phyloP scores from a whole-genome alignment of 2,797 vertebrate species.

The Kryptopterus vitreolus region DNA sequence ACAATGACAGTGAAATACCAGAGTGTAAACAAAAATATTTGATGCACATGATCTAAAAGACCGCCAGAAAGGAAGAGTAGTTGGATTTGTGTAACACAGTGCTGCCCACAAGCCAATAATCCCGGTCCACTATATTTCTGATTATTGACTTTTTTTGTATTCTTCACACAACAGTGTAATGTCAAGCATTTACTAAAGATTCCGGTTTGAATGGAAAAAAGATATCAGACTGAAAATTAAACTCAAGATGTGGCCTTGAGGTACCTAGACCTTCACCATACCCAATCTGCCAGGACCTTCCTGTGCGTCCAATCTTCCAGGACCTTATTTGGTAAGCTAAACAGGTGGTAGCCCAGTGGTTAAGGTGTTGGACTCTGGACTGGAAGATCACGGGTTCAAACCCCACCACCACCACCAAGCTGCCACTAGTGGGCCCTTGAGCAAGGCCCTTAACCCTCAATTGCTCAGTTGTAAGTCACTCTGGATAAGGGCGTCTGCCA shows the following conservation, averaged over 20 bases:
- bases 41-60: conserved; percentile 4
- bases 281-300: no score
- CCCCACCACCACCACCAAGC: no score
- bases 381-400: no score
- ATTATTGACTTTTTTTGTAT: conserved; percentile 13
- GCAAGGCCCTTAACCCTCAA: no score
- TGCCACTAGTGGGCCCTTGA: no score
- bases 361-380: no score
- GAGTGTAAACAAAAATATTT: conserved; percentile 76
- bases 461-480: no score
- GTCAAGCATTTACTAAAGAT: neutral
- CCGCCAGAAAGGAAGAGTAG: conserved; percentile 24
- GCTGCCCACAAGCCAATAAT: neutral
- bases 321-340: no score
- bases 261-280: no score
- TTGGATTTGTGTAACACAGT: conserved; percentile 6
- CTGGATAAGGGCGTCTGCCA: no score
- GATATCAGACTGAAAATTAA: neutral
- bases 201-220: neutral
- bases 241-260: neutral
- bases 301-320: no score
- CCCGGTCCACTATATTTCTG: neutral
- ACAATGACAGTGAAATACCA: conserved; percentile 79
- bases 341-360: no score
- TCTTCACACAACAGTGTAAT: neutral